Evolutionary conservation across 2,797 vertebrate genomes (phyloP).

Genomic region (Gorsachius magnificus): DNA sequence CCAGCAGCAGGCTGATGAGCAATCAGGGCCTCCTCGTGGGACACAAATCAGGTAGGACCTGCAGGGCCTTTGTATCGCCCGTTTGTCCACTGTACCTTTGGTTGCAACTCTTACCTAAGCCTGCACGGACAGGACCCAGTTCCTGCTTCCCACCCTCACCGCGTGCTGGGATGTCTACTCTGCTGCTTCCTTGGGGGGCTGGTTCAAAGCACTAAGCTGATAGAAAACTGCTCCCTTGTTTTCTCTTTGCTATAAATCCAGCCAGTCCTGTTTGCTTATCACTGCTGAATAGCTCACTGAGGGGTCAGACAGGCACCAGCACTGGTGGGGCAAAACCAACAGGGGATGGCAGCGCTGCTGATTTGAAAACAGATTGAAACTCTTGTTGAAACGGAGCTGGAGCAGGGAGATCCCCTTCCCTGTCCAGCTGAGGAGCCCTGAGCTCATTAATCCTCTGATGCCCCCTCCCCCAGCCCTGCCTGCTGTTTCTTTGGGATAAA

Average conservation of each 20-base stretch:
- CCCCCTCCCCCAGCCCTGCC: background rate
- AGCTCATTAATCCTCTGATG: background rate
- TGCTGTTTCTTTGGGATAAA: background rate
- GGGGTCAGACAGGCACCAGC: background rate
- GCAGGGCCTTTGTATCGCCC: background rate
- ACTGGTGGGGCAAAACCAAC: background rate
- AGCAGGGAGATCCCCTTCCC: background rate
- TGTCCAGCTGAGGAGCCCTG: background rate
- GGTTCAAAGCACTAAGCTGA: background rate
- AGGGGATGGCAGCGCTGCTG: background rate
- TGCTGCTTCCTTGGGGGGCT: accelerated
- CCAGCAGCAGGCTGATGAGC: background rate
- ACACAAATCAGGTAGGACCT: background rate
- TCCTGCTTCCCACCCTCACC: background rate
- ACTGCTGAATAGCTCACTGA: background rate
- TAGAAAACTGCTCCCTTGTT: background rate
- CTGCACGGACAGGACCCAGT: background rate
- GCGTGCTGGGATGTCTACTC: background rate
- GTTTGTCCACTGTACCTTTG: background rate
- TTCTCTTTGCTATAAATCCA: background rate
- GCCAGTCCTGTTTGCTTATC: background rate
- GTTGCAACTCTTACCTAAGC: background rate
- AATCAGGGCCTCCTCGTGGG: background rate
- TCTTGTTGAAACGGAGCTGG: background rate
- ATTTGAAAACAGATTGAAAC: background rate